Percentiles rank a stretch among this genome's conserved stretches.
These are phyloP conservation scores for Tridacna crocea DNA, from an alignment of 2,888 invertebrate species.

Conservation along the genomic window DNA sequence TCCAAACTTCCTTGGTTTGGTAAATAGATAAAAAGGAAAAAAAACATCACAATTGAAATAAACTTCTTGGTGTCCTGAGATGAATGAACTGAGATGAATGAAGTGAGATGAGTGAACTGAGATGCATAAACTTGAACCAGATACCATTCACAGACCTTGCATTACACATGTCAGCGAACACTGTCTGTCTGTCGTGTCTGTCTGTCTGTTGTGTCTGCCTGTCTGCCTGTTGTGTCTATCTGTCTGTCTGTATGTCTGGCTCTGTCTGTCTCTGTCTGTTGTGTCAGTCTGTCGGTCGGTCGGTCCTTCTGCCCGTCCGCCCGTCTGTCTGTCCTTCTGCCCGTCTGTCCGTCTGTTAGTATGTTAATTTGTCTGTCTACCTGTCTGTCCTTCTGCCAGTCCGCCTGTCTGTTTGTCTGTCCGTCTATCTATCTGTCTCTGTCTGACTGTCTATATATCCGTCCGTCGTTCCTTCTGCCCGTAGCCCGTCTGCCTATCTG, in stretches of 20 bases:
- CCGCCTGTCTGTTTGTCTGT: background rate
- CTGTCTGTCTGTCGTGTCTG: too few species aligned
- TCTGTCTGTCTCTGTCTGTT: background rate
- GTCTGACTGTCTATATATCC: background rate
- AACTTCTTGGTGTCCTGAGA: too few species aligned
- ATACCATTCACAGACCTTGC: too few species aligned
- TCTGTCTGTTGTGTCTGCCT: background rate
- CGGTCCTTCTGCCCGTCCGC: too few species aligned
- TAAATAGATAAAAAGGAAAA: too few species aligned
- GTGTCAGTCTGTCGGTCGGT: background rate
- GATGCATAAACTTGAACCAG: too few species aligned
- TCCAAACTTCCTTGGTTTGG: too few species aligned
- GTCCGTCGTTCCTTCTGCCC: background rate
- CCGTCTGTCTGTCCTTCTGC: background rate
- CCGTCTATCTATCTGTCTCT: background rate
- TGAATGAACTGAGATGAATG: too few species aligned
- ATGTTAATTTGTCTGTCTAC: background rate
- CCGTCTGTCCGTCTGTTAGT: background rate
- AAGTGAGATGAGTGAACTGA: too few species aligned
- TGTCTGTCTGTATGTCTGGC: background rate
- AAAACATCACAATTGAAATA: too few species aligned
- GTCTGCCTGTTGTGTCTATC: too few species aligned
- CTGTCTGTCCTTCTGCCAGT: background rate
- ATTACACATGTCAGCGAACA: too few species aligned
- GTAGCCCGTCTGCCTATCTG: background rate